Percentiles rank a stretch among this genome's conserved stretches.
phyloP scores from a whole-genome alignment of 2,797 vertebrate genomes.

The Pelobates cultripes region DNA sequence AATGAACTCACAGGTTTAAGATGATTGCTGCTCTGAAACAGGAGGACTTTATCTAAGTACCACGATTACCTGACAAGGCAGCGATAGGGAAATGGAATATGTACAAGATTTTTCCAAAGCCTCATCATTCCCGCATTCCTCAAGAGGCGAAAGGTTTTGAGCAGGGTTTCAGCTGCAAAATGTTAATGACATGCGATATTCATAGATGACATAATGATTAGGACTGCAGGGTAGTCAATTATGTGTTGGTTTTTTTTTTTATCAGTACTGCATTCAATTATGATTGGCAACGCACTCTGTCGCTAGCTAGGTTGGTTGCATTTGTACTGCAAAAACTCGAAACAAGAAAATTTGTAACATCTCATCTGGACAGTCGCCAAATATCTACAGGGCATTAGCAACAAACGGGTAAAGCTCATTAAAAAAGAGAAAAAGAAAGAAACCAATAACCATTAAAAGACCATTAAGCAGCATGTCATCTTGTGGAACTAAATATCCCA shows the following conservation, averaged over 20 bases:
- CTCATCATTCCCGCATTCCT: conserved; percentile 36
- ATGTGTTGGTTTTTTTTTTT: conserved; percentile 59
- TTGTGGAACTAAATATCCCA: conserved; percentile 99
- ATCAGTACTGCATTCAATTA: conserved; percentile 56
- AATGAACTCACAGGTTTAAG: conserved; percentile 10
- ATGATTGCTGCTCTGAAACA: background rate
- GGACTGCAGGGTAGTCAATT: conserved; percentile 62
- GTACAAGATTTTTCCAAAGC: background rate
- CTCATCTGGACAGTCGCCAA: conserved; percentile 87
- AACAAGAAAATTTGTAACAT: conserved; percentile 87
- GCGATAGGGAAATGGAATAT: background rate
- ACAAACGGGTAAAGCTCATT: conserved; percentile 99
- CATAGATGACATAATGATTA: conserved; percentile 56
- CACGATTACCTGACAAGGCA: background rate
- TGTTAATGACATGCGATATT: conserved; percentile 57
- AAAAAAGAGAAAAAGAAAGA: conserved; percentile 85
- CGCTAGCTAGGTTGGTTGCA: conserved; percentile 74
- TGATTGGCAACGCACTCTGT: conserved; percentile 67
- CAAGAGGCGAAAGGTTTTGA: conserved; percentile 58
- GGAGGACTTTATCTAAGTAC: background rate
- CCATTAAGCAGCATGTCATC: conserved; percentile 99
- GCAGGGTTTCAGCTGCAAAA: conserved; percentile 60
- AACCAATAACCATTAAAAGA: conserved; percentile 99
- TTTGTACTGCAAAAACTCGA: conserved; percentile 73
- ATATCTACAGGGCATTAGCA: conserved; percentile 98